Percentiles rank a stretch among this genome's conserved stretches.
These are phyloP conservation scores for Lerema accius DNA, from an alignment of 1,140 invertebrate species.

Conservation along the genomic window DNA sequence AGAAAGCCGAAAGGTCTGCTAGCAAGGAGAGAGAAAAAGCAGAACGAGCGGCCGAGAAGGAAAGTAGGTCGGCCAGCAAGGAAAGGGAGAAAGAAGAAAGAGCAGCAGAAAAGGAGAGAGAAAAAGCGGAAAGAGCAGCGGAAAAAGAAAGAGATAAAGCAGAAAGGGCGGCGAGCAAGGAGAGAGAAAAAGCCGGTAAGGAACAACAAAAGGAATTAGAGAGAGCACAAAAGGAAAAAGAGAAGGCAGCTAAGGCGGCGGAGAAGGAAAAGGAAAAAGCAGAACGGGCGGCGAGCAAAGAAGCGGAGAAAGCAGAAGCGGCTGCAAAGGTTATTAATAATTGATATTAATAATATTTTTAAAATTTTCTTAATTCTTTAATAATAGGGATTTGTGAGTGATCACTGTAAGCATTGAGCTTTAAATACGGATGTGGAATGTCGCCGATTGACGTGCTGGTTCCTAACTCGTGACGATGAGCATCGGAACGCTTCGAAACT, in stretches of 20 bases:
- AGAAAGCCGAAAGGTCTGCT: slow-evolving; percentile 3
- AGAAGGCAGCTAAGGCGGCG: slow-evolving; percentile 15
- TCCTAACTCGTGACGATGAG: too few relatives aligned
- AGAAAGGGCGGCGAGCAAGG: background rate
- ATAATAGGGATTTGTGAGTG: too few relatives aligned
- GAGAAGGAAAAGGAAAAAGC: slow-evolving; percentile 28
- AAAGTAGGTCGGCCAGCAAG: background rate
- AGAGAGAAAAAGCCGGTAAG: background rate
- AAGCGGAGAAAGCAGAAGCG: background rate
- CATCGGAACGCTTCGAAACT: too few relatives aligned
- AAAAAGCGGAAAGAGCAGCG: slow-evolving; percentile 5
- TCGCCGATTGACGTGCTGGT: too few relatives aligned
- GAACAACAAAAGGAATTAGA: slow-evolving; percentile 32
- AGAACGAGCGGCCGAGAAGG: slow-evolving; percentile 1
- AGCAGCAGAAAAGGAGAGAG: slow-evolving; percentile 1
- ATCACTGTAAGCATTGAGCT: too few relatives aligned
- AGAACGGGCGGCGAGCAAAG: slow-evolving; percentile 26
- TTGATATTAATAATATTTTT: too few relatives aligned
- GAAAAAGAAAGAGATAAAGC: slow-evolving; percentile 17
- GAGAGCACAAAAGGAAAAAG: slow-evolving; percentile 27
- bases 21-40: slow-evolving; percentile 22
- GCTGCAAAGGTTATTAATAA: too few relatives aligned
- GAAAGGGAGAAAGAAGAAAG: slow-evolving; percentile 1
- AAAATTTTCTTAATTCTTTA: too few relatives aligned
- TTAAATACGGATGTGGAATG: too few relatives aligned